Conservation (phyloP, 2,888 invertebrate genomes). For the Acleris holmiana region DNA sequence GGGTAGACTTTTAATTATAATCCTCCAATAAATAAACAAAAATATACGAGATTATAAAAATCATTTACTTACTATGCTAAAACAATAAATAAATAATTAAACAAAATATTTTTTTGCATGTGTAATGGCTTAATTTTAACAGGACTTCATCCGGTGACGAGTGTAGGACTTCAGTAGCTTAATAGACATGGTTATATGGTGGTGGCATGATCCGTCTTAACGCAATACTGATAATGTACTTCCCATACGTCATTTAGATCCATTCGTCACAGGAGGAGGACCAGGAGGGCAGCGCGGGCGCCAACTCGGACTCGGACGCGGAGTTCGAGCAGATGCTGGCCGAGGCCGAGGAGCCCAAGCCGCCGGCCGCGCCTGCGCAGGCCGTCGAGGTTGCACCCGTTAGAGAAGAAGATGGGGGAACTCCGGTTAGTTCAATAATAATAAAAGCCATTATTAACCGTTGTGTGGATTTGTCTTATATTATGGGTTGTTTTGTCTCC, state of each 20-base stretch:
- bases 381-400: constrained; percentile 58
- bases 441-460: too few species aligned
- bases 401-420: constrained; percentile 67
- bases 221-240: constrained; percentile 2
- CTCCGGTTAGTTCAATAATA: constrained; percentile 60
- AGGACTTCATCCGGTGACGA: too few species aligned
- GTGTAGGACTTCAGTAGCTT: background rate
- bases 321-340: constrained; percentile 99
- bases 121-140: too few species aligned
- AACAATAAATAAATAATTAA: too few species aligned
- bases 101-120: too few species aligned
- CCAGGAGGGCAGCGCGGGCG: constrained; percentile 89
- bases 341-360: constrained; percentile 92
- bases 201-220: background rate
- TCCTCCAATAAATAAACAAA: too few species aligned
- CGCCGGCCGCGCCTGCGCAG: constrained; percentile 54
- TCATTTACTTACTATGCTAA: too few species aligned
- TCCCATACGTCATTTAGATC: constrained; percentile 30
- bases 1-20: too few species aligned
- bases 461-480: too few species aligned
- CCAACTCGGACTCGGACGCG: constrained; percentile 97
- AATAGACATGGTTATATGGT: constrained; percentile 5
- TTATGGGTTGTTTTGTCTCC: too few species aligned
- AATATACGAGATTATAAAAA: too few species aligned
- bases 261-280: constrained; percentile 88